Base-by-base conservation (phyloP, 2,888 invertebrate species). In the Stenodema calcarata region DNA sequence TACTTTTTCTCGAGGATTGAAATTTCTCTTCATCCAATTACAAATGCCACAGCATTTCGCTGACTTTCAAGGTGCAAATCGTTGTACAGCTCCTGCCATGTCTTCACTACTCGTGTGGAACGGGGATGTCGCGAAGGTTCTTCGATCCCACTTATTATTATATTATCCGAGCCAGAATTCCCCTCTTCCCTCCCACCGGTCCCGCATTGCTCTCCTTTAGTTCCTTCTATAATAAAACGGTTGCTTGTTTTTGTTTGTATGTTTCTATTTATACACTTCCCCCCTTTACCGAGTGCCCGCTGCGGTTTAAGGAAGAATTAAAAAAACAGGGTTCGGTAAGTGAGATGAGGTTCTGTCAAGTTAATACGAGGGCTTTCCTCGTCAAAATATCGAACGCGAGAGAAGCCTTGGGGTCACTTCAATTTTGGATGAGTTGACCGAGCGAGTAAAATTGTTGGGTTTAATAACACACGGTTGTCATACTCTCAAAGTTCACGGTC, bases 141-240 rank as follows among this genome's bases (percentile, higher is more conserved):
- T 41, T 73, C 30, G 73, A 73, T 73, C 73, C 35, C 73, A 18
- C 73, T 73, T 73, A 73, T 73, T n/a, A n/a, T n/a, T n/a, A n/a
- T n/a, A n/a, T n/a, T 73, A 73, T 30, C 41, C 18, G 73, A 30
- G 41, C 35, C 73, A 30, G 28, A 70, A 70, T 14, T n/a, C 62
- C 4, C 27, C 62, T 18, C 62, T 27, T 62, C 62, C 23, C 23
- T 18, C 1, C 12, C 23, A 12, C 73, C 28, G n/a, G 14, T 30
- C 73, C 73, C 4, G 16, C 30, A 62, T 62, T 11, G 54, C 54
- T 62, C 23, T 23, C 23, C 9, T 62, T 62, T 27, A 62, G 62
- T 62, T 62, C 62, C 62, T 62, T 62, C 62, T 62, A 62, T 73
- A 14, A 30, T 73, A 35, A 35, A 35, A 28, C 73, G 9, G 35